Evolutionary conservation across 2,113 vertebrate species (phyloP).

Genomic region (Callocephalon fimbriatum): DNA sequence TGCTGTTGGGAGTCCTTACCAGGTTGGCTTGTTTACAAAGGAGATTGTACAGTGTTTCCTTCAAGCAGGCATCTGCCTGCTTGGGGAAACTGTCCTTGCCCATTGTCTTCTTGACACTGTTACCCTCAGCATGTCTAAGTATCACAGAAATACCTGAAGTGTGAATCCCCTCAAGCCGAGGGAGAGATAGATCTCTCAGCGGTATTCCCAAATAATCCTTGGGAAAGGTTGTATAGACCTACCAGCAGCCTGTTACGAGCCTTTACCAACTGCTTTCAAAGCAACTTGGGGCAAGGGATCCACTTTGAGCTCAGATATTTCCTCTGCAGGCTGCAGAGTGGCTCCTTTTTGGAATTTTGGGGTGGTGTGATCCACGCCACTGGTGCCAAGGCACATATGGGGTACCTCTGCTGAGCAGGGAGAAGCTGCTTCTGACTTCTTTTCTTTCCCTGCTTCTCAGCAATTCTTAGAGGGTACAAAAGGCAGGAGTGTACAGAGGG

Average conservation of each 20-base stretch:
- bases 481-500: neutral
- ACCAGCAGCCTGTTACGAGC: neutral
- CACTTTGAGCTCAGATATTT: neutral
- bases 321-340: neutral
- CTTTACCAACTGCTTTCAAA: neutral
- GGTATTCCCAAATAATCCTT: neutral
- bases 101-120: fast-evolving
- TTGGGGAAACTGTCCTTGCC: neutral
- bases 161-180: neutral
- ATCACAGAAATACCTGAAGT: neutral
- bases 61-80: neutral
- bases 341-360: neutral
- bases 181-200: neutral
- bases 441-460: neutral
- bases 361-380: fast-evolving
- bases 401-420: neutral
- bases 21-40: neutral
- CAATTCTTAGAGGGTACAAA: neutral
- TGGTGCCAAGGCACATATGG: neutral
- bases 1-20: neutral
- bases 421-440: neutral
- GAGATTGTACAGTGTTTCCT: neutral
- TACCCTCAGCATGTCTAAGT: neutral
- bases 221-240: neutral
- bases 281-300: neutral